Conservation (phyloP, 2,888 invertebrate genomes). For the Drosophila picticornis region DNA sequence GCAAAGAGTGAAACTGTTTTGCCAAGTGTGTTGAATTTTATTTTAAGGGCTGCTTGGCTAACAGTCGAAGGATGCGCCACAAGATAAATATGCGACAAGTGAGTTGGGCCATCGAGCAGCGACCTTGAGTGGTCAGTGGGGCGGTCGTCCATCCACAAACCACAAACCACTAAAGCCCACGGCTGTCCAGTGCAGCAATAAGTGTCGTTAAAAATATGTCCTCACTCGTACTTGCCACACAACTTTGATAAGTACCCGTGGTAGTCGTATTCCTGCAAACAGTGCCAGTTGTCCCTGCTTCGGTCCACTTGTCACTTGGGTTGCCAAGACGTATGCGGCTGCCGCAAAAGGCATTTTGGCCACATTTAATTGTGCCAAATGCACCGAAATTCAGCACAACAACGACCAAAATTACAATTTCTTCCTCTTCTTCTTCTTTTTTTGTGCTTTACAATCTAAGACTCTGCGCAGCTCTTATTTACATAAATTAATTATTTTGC, state of each 20-base stretch:
- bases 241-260: slow-evolving; percentile 48
- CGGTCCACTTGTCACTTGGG: background rate
- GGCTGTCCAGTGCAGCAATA: slow-evolving; percentile 55
- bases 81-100: slow-evolving; percentile 67
- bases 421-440: background rate
- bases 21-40: slow-evolving; percentile 34
- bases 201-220: slow-evolving; percentile 61
- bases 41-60: slow-evolving; percentile 7
- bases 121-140: slow-evolving; percentile 43
- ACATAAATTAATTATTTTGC: slow-evolving; percentile 63
- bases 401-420: slow-evolving; percentile 11
- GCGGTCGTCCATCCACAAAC: slow-evolving; percentile 14
- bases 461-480: slow-evolving; percentile 47
- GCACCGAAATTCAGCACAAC: slow-evolving; percentile 19
- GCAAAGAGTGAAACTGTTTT: slow-evolving; percentile 19
- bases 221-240: slow-evolving; percentile 23
- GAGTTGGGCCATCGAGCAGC: slow-evolving; percentile 16
- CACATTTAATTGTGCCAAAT: slow-evolving; percentile 64
- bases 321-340: background rate
- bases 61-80: slow-evolving; percentile 31
- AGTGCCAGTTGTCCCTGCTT: background rate
- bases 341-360: slow-evolving; percentile 27
- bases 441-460: slow-evolving; percentile 24
- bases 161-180: slow-evolving; percentile 34
- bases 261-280: background rate